These are phyloP conservation scores for Crossocerus cetratus DNA, from an alignment of 2,888 invertebrate genomes.

Conservation along the genomic window DNA sequence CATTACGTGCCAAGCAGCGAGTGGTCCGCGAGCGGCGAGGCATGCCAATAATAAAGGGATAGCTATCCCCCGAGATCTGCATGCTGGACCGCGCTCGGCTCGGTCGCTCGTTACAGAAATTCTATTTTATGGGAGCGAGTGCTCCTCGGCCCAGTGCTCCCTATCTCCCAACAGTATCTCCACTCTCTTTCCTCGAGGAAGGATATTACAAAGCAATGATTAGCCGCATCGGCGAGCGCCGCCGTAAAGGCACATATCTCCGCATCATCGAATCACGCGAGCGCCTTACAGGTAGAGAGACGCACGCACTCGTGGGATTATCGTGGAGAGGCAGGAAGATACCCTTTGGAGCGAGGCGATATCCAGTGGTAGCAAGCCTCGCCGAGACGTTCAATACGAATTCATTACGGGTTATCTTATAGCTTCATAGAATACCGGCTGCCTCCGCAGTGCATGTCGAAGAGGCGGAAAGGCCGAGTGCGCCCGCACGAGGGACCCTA, in stretches of 20 bases:
- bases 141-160: slow-evolving; percentile 12
- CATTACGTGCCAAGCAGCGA: slow-evolving; percentile 34
- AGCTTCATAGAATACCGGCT: not conserved
- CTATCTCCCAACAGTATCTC: slow-evolving; percentile 25
- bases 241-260: too few species aligned
- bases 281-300: too few species aligned
- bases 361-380: too few species aligned
- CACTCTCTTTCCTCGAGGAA: not conserved
- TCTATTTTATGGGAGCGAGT: slow-evolving; percentile 20
- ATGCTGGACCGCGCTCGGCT: not conserved
- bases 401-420: slow-evolving; percentile 1
- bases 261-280: too few species aligned
- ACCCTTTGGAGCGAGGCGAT: too few species aligned
- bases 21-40: not conserved
- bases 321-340: too few species aligned
- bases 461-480: not conserved
- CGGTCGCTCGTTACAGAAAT: slow-evolving; percentile 36
- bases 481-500: not conserved
- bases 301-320: too few species aligned
- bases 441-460: not conserved
- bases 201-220: slow-evolving; percentile 12
- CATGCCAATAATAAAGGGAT: slow-evolving; percentile 31
- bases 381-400: not conserved
- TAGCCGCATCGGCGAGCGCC: not conserved
- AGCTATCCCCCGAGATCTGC: slow-evolving; percentile 23